Evolutionary conservation across 2,888 invertebrate species (phyloP), one percentile per base, ranked within the genome.

Genomic region (Tinea trinotella): DNA sequence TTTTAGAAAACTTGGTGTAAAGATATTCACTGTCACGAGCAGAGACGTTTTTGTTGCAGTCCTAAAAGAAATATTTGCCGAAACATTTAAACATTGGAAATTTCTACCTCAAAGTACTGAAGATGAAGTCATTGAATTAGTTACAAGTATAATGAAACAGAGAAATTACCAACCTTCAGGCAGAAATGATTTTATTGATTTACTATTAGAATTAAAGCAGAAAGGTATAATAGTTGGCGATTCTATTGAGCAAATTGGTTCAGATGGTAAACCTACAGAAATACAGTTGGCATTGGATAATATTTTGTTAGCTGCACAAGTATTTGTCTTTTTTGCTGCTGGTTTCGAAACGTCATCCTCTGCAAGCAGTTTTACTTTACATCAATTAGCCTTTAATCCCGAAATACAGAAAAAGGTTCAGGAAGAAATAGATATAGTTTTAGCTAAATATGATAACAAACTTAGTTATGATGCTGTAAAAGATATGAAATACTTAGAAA

Each of bases 251-350:
- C n/a, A 50, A 10, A 22, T 36, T 6, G 34, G 49, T 18, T 7
- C 30, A 3, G 71, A 83, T 59, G 82, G 82, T 1, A 59, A 70
- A 13, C 67, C 78, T 1, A 72, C 73, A 64, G 63, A 65, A 6
- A 64, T 79, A 0, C 70, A 74, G 2, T 19, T 57, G 13, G 55
- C 55, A 44, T 17, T 59, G 0, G 57, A 57, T 15, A 53, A 57
- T n/a, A 24, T 56, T 3, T 36, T 59, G 34, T 48, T 59, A 10
- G 53, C 56, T 17, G 56, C 59, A n/a, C 58, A 59, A 52, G 52
- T 54, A 5, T 57, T 60, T 24, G 52, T 59, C 7, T 60, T 60
- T 30, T 60, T 60, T 30, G 56, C 54, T 13, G 70, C 67, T 17
- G 70, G 70, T 0, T 68, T 65, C 53, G 68, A 68, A 57, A 66